Base-by-base conservation (phyloP, 1,140 invertebrate genomes). In the Mya arenaria region DNA sequence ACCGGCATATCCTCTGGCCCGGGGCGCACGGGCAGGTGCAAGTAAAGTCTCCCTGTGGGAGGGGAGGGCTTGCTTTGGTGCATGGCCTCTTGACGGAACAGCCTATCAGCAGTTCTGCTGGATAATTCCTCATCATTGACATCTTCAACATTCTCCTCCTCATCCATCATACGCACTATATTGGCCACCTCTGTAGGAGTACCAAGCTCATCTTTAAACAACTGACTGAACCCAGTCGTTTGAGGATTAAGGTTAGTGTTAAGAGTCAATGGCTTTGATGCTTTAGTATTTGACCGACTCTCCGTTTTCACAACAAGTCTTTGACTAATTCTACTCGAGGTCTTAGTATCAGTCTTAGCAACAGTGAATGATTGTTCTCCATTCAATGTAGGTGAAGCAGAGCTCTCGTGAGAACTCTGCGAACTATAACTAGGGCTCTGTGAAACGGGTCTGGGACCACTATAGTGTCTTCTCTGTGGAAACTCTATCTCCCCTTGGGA, bases 191-290 rank as follows among this genome's bases (percentile, higher is more conserved):
- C 88, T 41, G 90, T 90, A 41, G 90, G 90, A 19, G 90, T 91
- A 48, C 87, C 87, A 15, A 91, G 63, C 52, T 90, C 90, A 71
- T 91, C 90, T 80, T 88, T 90, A 71, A 88, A 91, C 86, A 90
- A 89, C 0, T 88, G 72, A 73, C 89, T 91, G 66, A 91, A 91
- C 25, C 90, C 90, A 23, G 89, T 90, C 5, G 62, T 82, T 23
- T 68, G 79, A 69, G 34, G 63, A 41, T 62, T 83, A 41, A 69
- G 34, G 71, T 44, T 68, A 63, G 34, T 78, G 55, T 63, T 83
- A 32, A 69, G 48, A 71, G 44, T 73, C 39, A 65, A 73, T 75
- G 65, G 75, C 58, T 60, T 68, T 37, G 73, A 63, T 15, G 75
- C 39, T 44, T 60, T 69, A 58, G 30, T 25, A 23, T 44, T 39